phyloP scores from a whole-genome alignment of 2,797 vertebrate species.

The Brachyrhaphis roseni region DNA sequence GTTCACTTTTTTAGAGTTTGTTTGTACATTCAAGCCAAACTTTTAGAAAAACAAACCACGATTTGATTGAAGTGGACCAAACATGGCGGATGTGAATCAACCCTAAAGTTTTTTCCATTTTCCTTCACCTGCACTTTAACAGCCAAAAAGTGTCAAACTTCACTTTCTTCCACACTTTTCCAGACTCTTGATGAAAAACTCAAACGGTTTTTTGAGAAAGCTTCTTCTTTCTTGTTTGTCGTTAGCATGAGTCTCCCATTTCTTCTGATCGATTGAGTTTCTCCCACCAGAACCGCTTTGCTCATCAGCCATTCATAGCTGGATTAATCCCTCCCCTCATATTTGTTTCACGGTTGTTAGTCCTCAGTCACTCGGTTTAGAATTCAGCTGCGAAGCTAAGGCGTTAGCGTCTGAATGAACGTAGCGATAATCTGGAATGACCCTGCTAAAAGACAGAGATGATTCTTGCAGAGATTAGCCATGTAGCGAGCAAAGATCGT shows the following conservation, averaged over 20 bases:
- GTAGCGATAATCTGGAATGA: slow-evolving; percentile 91
- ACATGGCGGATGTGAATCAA: too few relatives aligned
- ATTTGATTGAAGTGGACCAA: too few relatives aligned
- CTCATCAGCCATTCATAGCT: slow-evolving; percentile 80
- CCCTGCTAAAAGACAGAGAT: slow-evolving; percentile 88
- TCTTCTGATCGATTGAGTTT: slow-evolving; percentile 31
- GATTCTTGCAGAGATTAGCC: slow-evolving; percentile 91
- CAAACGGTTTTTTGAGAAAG: not conserved
- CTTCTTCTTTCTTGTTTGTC: not conserved
- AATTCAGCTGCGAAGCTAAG: slow-evolving; percentile 90
- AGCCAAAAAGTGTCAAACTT: not conserved
- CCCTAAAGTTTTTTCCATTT: not conserved
- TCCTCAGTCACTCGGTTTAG: slow-evolving; percentile 78
- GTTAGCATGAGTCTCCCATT: not conserved
- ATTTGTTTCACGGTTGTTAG: slow-evolving; percentile 67
- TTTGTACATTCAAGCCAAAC: too few relatives aligned
- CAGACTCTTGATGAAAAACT: not conserved
- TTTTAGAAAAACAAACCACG: too few relatives aligned
- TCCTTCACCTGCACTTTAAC: not conserved
- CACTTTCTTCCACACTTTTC: not conserved
- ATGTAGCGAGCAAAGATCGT: slow-evolving; percentile 81
- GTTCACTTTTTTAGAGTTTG: too few relatives aligned
- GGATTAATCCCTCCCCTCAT: slow-evolving; percentile 71
- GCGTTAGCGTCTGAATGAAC: slow-evolving; percentile 88
- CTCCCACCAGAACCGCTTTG: slow-evolving; percentile 52